Conservation (phyloP, 2,113 vertebrate species). For the Podarcis muralis region DNA sequence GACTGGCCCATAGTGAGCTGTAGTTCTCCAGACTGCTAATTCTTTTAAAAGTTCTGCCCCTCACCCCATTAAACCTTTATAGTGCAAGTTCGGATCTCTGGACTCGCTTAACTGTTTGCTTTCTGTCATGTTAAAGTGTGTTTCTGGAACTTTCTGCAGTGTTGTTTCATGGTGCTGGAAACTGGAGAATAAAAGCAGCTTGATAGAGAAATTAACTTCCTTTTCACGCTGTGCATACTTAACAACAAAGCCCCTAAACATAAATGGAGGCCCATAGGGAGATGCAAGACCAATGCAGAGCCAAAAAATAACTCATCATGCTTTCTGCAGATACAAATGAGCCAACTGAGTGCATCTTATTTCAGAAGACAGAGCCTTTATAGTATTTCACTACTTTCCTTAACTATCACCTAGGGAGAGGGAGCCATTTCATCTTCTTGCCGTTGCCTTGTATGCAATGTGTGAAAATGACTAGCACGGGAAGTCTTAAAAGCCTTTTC, state of each 20-base stretch:
- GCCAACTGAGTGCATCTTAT: background rate
- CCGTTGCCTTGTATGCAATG: background rate
- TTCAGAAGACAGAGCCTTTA: background rate
- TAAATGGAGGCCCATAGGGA: background rate
- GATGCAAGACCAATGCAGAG: background rate
- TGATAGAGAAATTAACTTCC: background rate
- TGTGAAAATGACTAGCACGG: background rate
- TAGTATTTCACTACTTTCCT: background rate
- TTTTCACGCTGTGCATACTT: conserved; percentile 11
- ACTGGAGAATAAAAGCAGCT: background rate
- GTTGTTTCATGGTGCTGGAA: background rate
- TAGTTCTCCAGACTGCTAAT: background rate
- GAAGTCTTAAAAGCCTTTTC: background rate
- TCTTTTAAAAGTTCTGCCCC: background rate
- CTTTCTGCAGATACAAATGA: background rate
- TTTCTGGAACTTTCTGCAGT: background rate
- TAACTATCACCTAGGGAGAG: background rate
- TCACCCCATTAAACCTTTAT: background rate
- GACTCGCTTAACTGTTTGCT: background rate
- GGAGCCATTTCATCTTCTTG: background rate
- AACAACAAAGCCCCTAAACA: background rate
- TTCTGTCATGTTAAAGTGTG: background rate
- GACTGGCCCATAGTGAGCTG: background rate
- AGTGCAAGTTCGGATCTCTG: background rate
- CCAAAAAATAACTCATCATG: background rate